A percentile compares a stretch with the other conserved stretches of the same genome.
These are phyloP conservation scores for Cyrtorhinus lividipennis DNA, from an alignment of 1,140 invertebrate genomes.

Conservation along the genomic window DNA sequence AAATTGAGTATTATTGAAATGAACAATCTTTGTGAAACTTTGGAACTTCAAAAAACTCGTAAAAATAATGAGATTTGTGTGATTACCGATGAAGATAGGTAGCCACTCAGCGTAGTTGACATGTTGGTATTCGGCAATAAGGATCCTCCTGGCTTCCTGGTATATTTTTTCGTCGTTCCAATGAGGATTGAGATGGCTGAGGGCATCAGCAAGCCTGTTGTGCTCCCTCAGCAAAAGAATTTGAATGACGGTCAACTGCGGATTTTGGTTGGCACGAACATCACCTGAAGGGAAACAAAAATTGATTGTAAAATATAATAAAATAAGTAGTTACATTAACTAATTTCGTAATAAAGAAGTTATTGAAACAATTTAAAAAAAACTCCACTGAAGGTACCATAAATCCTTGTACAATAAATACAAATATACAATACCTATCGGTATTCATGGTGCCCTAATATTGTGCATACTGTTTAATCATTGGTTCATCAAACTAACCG, in stretches of 20 bases:
- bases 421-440: too few relatives aligned
- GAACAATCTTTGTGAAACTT: too few relatives aligned
- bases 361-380: neutral
- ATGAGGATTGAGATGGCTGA: constrained; percentile 43
- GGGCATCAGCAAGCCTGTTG: constrained; percentile 42
- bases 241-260: constrained; percentile 40
- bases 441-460: too few relatives aligned
- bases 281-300: constrained; percentile 36
- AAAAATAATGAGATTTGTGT: neutral
- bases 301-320: too few relatives aligned
- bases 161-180: constrained; percentile 48
- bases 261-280: constrained; percentile 45
- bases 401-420: too few relatives aligned
- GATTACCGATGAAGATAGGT: constrained; percentile 37
- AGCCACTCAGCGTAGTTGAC: constrained; percentile 46
- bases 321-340: too few relatives aligned
- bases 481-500: constrained; percentile 19
- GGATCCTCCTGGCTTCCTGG: constrained; percentile 47
- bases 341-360: too few relatives aligned
- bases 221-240: constrained; percentile 49
- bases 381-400: too few relatives aligned
- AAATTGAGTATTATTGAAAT: neutral
- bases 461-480: too few relatives aligned
- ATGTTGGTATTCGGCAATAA: constrained; percentile 40
- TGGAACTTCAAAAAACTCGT: neutral